Base-by-base conservation (phyloP, 2,113 vertebrate genomes). In the Lepidothrix coronata region DNA sequence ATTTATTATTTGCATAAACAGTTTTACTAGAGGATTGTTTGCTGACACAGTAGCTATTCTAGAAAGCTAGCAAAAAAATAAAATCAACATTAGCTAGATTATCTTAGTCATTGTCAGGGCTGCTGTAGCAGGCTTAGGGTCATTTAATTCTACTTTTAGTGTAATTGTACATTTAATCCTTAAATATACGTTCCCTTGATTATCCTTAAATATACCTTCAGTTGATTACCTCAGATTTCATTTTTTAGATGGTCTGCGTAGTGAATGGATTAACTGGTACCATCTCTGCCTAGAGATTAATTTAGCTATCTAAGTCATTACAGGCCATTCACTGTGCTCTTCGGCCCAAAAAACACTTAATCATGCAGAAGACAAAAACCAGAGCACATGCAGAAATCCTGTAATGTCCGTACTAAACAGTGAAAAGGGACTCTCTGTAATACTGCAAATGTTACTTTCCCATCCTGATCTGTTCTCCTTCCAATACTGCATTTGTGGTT, bases 81-180 rank as follows among this genome's bases (percentile, higher is more conserved):
- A 46, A 72, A 73, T 49, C 27, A 76, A 62, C 59, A 91, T 43
- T 76, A 78, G 73, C 11, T 86, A 74, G 80, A 86, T 77, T 66
- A 83, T 62, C 13, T 76, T 59, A 62, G 12, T 62, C 54, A 83
- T 58, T 82, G 88, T 75, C 81, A 81, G 31, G 27, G 31, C 58
- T 79, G 52, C 61, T 62, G 27, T 33, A 79, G 52, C n/a, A 89
- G 70, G 78, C n/a, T 91, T 97, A 92, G 35, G 16, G 51, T 81
- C 73, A 86, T 90, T 96, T 95, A 79, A 85, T 91, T 95, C 95
- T 77, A 91, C 89, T 93, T 92, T 91, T 65, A 94, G 87, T 68
- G 58, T 91, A 95, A 93, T 96, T 96, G 91, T 67, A 61, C 65
- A 49, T 86, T 96, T 89, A 96, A 96, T 96, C 93, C 85, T 71